Evolutionary conservation across 2,113 vertebrate genomes (phyloP), one percentile per base, ranked within the genome.

Genomic region (Grantiella picta): DNA sequence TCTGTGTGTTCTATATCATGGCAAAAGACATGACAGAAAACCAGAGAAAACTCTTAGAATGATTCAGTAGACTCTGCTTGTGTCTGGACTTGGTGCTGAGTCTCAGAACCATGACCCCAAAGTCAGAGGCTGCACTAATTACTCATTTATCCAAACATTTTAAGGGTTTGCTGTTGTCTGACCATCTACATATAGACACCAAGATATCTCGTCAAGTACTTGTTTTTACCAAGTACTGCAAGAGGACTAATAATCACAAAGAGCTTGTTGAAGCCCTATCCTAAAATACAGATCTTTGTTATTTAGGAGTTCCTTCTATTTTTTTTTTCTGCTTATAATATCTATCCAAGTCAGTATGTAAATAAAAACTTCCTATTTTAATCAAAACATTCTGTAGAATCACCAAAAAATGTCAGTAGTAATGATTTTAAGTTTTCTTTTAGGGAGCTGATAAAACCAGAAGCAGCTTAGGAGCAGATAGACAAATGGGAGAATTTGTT

Each of bases 21-120:
- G 31, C 36, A 94, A 92, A 16, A 76, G 6, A 11, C 13, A 65
- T 53, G 57, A 79, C 29, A 50, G 56, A 47, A 88, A 82, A 35
- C 0, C 31, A 47, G 24, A 82, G 11, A 83, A 86, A 94, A 69
- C 0, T 0, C 64, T 40, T 76, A 40, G 11, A 83, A 53, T 44
- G 9, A 65, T 86, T 69, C 61, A 64, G 24, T 68, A 20, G 19
- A 29, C 15, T 85, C 29, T 92, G 0, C 13, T 72, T 60, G 10
- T 42, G 29, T 78, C 35, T 66, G 33, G 47, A 57, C n/a, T 66
- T 63, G 3, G 2, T 71, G 33, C 27, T 76, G 38, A 59, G 38
- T 35, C 33, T 85, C 47, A 71, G 53, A 50, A 61, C 13, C 7
- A 28, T 17, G 28, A 38, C 15, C 7, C 6, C 29, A 33, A 57